These are phyloP conservation scores for Mesoclemmys tuberculata DNA, from an alignment of 2,113 vertebrate genomes.

Conservation along the genomic window DNA sequence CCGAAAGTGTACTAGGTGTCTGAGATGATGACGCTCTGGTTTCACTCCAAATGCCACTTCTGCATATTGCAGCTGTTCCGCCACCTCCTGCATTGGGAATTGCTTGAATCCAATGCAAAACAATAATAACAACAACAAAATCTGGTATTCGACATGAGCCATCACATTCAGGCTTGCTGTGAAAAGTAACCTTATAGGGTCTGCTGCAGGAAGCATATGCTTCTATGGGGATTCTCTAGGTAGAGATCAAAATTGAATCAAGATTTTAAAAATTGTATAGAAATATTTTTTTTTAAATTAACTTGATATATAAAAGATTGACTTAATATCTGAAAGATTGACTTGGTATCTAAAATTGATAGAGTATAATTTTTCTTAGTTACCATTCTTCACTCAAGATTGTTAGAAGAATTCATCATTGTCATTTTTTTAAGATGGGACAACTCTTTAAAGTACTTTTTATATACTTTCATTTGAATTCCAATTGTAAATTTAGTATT, in stretches of 20 bases:
- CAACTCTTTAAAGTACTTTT: neutral
- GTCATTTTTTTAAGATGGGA: neutral
- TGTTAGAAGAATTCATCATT: neutral
- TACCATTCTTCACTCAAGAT: neutral
- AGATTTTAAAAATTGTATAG: neutral
- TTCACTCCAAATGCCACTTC: neutral
- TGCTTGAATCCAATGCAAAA: neutral
- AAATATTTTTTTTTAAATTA: neutral
- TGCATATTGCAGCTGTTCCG: neutral
- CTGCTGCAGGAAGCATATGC: neutral
- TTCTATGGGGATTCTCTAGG: neutral
- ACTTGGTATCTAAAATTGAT: constrained; percentile 1
- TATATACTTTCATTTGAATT: neutral
- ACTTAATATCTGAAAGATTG: neutral
- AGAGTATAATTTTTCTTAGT: neutral
- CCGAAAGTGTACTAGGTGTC: neutral
- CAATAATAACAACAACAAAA: neutral
- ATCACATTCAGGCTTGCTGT: neutral
- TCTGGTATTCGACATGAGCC: neutral
- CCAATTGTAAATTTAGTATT: neutral
- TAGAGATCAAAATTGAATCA: neutral
- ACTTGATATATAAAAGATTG: neutral
- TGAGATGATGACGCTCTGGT: neutral
- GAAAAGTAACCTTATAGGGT: neutral
- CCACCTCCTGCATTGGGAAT: neutral